These are phyloP conservation scores for Gulo gulo DNA, from an alignment of 2,113 vertebrate genomes.

Conservation along the genomic window DNA sequence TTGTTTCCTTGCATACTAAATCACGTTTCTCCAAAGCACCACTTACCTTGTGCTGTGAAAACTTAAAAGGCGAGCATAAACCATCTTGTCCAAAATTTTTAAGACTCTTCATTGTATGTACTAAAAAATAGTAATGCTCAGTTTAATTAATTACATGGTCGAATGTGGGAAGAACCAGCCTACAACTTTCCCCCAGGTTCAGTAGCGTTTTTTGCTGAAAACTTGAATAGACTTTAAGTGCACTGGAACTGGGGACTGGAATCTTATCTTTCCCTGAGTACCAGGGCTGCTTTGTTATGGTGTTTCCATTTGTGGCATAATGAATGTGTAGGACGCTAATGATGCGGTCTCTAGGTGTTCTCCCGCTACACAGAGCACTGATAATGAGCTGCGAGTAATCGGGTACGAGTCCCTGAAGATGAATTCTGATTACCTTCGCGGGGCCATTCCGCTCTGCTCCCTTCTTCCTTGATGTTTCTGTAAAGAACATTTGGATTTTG, in stretches of 20 bases:
- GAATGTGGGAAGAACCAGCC: not conserved
- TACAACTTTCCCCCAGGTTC: not conserved
- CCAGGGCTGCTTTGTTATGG: slow-evolving; percentile 68
- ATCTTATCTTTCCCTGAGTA: slow-evolving; percentile 45
- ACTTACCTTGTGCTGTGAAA: slow-evolving; percentile 39
- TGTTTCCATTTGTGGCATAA: slow-evolving; percentile 85
- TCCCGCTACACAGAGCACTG: slow-evolving; percentile 85
- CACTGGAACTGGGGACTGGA: slow-evolving; percentile 2
- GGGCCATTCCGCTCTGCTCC: slow-evolving; percentile 76
- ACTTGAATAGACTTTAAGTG: not conserved
- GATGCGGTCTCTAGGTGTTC: slow-evolving; percentile 91
- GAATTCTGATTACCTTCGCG: slow-evolving; percentile 86
- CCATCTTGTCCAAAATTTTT: not conserved
- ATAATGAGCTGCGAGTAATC: slow-evolving; percentile 93
- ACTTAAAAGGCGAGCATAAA: slow-evolving; percentile 41
- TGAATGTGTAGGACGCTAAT: slow-evolving; percentile 87
- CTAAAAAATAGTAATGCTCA: not conserved
- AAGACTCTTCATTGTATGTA: not conserved
- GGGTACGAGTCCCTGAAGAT: slow-evolving; percentile 90
- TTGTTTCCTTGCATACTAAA: slow-evolving; percentile 62
- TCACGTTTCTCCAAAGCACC: slow-evolving; percentile 49
- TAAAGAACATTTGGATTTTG: slow-evolving; percentile 86
- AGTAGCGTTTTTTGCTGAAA: not conserved
- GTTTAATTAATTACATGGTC: slow-evolving; percentile 11
- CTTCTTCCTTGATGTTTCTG: slow-evolving; percentile 86